These are phyloP conservation scores for Lepus timidus DNA, from an alignment of 2,113 vertebrate genomes.

Conservation along the genomic window DNA sequence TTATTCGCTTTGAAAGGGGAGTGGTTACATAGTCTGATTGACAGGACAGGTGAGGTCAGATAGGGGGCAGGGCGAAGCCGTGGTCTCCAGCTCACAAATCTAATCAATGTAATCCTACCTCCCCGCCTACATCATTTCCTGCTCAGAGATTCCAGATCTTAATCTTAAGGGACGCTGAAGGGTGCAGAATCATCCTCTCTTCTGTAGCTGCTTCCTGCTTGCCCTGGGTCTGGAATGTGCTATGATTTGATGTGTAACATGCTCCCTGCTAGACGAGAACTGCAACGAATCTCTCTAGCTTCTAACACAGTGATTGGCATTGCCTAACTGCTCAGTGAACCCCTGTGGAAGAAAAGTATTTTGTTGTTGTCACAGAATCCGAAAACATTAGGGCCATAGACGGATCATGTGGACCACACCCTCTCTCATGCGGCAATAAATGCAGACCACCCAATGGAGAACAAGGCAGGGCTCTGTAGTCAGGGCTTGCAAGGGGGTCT, in stretches of 20 bases:
- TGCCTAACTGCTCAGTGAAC: slow-evolving; percentile 26
- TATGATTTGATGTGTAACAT: neutral
- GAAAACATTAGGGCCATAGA: neutral
- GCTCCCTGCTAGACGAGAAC: neutral
- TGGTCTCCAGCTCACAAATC: no score
- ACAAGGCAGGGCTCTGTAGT: neutral
- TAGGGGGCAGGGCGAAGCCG: no score
- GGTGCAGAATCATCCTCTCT: no score
- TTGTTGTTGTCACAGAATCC: slow-evolving; percentile 3
- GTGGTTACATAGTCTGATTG: no score
- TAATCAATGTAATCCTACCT: no score
- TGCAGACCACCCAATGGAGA: neutral
- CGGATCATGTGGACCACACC: neutral
- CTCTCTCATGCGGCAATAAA: neutral
- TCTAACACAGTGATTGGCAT: neutral
- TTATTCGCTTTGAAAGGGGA: no score
- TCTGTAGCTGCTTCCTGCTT: no score
- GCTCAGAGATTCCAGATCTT: no score
- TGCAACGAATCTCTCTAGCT: neutral
- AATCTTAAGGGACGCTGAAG: no score
- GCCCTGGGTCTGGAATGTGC: neutral
- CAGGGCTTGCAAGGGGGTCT: neutral
- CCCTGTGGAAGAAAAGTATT: slow-evolving; percentile 30
- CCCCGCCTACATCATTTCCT: no score
- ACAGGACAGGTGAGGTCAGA: no score